Evolutionary conservation across 2,797 vertebrate genomes (phyloP).

Genomic region (Selene dorsalis): DNA sequence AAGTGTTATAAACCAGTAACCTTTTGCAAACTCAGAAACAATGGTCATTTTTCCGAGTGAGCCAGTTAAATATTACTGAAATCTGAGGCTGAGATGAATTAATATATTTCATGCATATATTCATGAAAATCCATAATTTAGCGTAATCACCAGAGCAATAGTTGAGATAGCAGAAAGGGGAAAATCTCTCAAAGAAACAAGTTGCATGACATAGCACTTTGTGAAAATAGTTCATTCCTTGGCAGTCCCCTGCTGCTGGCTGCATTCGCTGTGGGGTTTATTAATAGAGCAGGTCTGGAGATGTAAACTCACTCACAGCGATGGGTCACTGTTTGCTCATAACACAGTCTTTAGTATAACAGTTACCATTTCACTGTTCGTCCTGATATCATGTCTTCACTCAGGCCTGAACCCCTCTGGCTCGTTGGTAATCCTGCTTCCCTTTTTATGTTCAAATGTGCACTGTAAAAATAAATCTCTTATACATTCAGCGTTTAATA

Average conservation of each 20-base stretch:
- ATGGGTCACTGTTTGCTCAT: constrained; percentile 54
- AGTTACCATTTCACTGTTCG: constrained; percentile 14
- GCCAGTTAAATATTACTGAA: constrained; percentile 16
- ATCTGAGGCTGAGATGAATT: constrained; percentile 38
- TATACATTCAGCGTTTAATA: constrained; percentile 11
- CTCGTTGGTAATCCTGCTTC: background rate
- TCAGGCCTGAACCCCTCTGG: background rate
- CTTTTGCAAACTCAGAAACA: background rate
- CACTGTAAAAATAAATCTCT: background rate
- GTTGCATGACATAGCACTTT: constrained; percentile 80
- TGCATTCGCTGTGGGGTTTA: constrained; percentile 68
- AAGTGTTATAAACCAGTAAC: background rate
- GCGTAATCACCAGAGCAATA: constrained; percentile 27
- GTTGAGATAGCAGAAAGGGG: constrained; percentile 35
- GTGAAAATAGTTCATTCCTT: constrained; percentile 69
- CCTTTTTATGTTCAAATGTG: constrained; percentile 14
- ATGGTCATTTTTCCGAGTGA: background rate
- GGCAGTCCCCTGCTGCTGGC: constrained; percentile 57
- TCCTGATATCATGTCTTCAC: constrained; percentile 8
- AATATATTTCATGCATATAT: constrained; percentile 51
- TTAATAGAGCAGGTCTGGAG: constrained; percentile 76
- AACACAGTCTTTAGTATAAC: constrained; percentile 42
- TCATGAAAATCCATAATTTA: constrained; percentile 42
- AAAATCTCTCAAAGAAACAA: constrained; percentile 57
- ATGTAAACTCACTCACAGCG: constrained; percentile 58